Conservation (phyloP, 92 coral and sea anemone species). For the Zoanthus gigantus region DNA sequence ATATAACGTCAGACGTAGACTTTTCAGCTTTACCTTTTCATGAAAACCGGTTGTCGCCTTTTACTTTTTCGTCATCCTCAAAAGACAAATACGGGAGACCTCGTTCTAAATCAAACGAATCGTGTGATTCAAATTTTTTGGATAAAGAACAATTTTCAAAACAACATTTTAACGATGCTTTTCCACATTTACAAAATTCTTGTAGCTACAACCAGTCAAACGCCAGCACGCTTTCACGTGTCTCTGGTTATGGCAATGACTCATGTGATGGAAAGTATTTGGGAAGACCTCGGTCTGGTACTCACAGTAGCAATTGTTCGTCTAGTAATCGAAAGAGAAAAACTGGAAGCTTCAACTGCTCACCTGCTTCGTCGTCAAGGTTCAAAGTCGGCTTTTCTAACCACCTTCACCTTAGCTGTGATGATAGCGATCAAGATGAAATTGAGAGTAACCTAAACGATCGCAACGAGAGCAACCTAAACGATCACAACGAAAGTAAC, state of each 20-base stretch:
- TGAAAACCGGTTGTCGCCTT: neutral
- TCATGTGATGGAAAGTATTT: neutral
- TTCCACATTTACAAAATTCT: neutral
- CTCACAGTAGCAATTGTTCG: constrained; percentile 18
- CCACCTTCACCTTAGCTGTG: constrained; percentile 59
- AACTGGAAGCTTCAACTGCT: constrained; percentile 37
- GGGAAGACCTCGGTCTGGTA: neutral
- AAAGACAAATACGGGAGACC: neutral
- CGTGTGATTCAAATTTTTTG: neutral
- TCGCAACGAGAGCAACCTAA: too few species aligned
- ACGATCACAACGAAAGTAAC: too few species aligned
- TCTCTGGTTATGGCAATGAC: neutral
- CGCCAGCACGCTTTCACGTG: neutral
- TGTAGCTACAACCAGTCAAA: neutral
- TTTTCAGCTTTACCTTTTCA: constrained; percentile 20
- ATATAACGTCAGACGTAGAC: constrained; percentile 7
- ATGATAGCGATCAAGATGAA: constrained; percentile 27
- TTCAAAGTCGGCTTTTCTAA: constrained; percentile 53
- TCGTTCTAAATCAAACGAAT: constrained; percentile 21
- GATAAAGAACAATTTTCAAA: neutral
- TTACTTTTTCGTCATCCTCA: neutral
- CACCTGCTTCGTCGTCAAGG: constrained; percentile 22
- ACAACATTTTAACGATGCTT: neutral
- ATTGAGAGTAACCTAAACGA: neutral
- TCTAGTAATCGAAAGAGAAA: constrained; percentile 24